Percentiles rank a stretch among this genome's conserved stretches.
These are phyloP conservation scores for Phymastichus coffea DNA, from an alignment of 1,140 invertebrate genomes.

Conservation along the genomic window DNA sequence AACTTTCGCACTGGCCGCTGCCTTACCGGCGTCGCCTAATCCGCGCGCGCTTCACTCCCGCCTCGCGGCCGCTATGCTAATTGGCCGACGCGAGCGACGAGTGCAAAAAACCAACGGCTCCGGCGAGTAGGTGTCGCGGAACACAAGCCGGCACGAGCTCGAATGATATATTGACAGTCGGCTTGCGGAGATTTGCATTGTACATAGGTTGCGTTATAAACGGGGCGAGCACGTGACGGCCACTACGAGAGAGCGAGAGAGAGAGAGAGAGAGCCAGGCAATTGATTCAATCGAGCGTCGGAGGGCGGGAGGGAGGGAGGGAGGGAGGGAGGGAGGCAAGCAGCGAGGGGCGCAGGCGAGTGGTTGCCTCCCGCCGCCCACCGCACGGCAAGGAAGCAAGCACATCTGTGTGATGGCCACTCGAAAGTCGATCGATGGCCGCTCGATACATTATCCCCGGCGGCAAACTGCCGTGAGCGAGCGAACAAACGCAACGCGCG, in stretches of 20 bases:
- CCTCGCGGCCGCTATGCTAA: too few relatives aligned
- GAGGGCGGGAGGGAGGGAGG: too few relatives aligned
- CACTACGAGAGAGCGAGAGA: not conserved
- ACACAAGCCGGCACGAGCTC: not conserved
- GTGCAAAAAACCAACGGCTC: not conserved
- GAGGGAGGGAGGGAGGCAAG: too few relatives aligned
- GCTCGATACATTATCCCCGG: slow-evolving; percentile 5
- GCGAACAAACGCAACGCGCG: slow-evolving; percentile 3
- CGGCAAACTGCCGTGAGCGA: not conserved
- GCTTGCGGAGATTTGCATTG: slow-evolving; percentile 11
- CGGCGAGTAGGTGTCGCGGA: not conserved
- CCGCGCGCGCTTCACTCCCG: too few relatives aligned
- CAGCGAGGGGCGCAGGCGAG: too few relatives aligned
- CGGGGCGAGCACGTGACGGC: not conserved
- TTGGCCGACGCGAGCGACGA: too few relatives aligned
- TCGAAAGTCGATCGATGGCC: slow-evolving; percentile 10
- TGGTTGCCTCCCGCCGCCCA: not conserved
- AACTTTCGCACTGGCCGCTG: slow-evolving; percentile 8
- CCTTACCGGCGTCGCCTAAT: too few relatives aligned
- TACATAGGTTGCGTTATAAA: slow-evolving; percentile 10
- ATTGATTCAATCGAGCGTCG: slow-evolving; percentile 27
- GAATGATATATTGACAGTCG: not conserved
- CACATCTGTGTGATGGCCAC: not conserved
- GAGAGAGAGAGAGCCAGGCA: slow-evolving; percentile 4
- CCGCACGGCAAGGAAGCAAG: not conserved